phyloP scores from a whole-genome alignment of 2,113 vertebrate genomes.

The Benitochromis conjunctus region DNA sequence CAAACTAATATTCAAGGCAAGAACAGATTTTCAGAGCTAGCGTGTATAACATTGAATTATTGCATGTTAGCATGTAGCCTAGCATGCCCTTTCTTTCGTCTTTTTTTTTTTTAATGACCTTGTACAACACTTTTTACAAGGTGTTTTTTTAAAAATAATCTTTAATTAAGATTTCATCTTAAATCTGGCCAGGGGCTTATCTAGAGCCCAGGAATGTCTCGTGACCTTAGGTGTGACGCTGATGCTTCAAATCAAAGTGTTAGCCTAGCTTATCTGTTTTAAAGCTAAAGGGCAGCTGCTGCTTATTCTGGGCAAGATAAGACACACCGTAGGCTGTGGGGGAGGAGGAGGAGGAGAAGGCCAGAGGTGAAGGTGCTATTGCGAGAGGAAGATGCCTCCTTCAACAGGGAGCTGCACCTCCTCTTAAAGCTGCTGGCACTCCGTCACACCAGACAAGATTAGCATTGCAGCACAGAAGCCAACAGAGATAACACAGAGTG shows the following conservation, averaged over 20 bases:
- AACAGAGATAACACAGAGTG: not conserved
- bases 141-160: fast-evolving
- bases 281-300: not conserved
- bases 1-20: not conserved
- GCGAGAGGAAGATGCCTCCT: not conserved
- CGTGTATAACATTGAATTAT: not conserved
- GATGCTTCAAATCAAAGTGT: not conserved
- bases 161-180: not conserved
- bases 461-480: not conserved
- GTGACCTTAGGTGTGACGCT: not conserved
- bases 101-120: no score
- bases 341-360: not conserved
- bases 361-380: conserved; percentile 12
- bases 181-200: not conserved
- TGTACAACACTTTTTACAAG: not conserved
- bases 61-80: not conserved
- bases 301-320: not conserved
- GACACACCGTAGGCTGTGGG: not conserved
- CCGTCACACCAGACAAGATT: conserved; percentile 16
- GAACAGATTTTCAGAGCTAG: not conserved
- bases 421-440: not conserved
- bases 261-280: conserved; percentile 1
- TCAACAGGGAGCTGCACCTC: not conserved
- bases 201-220: fast-evolving
- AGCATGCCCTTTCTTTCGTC: not conserved